Evolutionary conservation across 2,113 vertebrate species (phyloP), one percentile per base, ranked within the genome.

Genomic region (Macquaria australasica): DNA sequence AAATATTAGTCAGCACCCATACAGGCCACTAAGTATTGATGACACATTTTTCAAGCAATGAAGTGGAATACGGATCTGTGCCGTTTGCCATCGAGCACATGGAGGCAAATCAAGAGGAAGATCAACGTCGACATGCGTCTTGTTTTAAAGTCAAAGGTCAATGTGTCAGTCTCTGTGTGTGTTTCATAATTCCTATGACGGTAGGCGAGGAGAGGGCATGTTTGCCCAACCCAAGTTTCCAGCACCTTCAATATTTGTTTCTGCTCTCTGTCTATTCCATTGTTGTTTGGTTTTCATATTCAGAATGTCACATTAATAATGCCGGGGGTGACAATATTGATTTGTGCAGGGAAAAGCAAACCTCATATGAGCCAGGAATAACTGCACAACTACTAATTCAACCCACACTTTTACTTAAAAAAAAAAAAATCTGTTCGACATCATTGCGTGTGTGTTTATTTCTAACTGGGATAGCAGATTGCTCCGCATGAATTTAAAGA

Each of bases 201-300:
- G 51, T 16, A 53, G 48, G 50, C 4, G 6, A 62, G 34, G 25
- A 16, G 48, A 41, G 45, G 37, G 20, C 6, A 20, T 12, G n/a
- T 66, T 63, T 63, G 28, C 70, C 55, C n/a, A n/a, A n/a, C n/a
- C n/a, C n/a, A n/a, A n/a, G 23, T 60, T 64, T 62, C 14, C 53
- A 23, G 25, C 71, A 60, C 25, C 58, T 56, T 58, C 55, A 73
- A 9, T 50, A 25, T 67, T 50, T 28, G 4, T 51, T 60, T 25
- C 21, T 82, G 34, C 67, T 59, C 16, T 56, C 5, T 14, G 21
- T 34, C 48, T 45, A 10, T 68, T 78, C 51, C 53, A 58, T 77
- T 75, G 23, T 15, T 63, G 79, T 85, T 85, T 58, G 31, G 25
- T 72, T 82, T 79, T 77, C 56, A 73, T 70, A 77, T 63, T 78